These are phyloP conservation scores for Melitaea cinxia DNA, from an alignment of 1,140 invertebrate genomes.

Conservation along the genomic window DNA sequence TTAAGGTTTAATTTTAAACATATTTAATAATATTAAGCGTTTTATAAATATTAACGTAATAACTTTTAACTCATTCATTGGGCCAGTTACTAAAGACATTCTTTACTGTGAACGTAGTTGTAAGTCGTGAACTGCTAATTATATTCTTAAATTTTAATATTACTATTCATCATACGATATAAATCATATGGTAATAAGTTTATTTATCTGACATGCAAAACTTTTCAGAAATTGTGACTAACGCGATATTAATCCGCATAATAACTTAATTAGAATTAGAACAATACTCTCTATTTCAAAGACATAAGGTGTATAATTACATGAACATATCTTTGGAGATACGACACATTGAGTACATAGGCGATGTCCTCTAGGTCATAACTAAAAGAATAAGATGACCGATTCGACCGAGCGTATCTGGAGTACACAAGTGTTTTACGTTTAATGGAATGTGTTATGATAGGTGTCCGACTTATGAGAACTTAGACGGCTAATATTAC, in stretches of 20 bases:
- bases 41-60: too few relatives aligned
- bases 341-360: slow-evolving; percentile 34
- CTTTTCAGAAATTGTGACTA: too few relatives aligned
- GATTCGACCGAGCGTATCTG: slow-evolving; percentile 53
- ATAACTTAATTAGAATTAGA: background rate
- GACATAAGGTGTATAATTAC: background rate
- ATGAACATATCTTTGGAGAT: background rate
- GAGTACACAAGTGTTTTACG: slow-evolving; percentile 57
- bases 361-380: slow-evolving; percentile 34
- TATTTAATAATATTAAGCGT: too few relatives aligned
- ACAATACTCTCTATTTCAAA: background rate
- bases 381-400: slow-evolving; percentile 52
- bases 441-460: background rate
- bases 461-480: background rate
- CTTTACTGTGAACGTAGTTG: too few relatives aligned
- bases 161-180: too few relatives aligned
- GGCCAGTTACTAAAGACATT: too few relatives aligned
- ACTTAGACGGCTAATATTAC: background rate
- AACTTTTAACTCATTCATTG: too few relatives aligned
- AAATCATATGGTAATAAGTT: too few relatives aligned
- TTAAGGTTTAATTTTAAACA: background rate
- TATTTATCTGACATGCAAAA: too few relatives aligned
- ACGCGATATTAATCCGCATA: too few relatives aligned
- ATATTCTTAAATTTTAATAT: too few relatives aligned
- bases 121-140: too few relatives aligned